A percentile compares a stretch with the other conserved stretches of the same genome.
phyloP scores from a whole-genome alignment of 2,888 invertebrate species.

The Drosophila planitibia region DNA sequence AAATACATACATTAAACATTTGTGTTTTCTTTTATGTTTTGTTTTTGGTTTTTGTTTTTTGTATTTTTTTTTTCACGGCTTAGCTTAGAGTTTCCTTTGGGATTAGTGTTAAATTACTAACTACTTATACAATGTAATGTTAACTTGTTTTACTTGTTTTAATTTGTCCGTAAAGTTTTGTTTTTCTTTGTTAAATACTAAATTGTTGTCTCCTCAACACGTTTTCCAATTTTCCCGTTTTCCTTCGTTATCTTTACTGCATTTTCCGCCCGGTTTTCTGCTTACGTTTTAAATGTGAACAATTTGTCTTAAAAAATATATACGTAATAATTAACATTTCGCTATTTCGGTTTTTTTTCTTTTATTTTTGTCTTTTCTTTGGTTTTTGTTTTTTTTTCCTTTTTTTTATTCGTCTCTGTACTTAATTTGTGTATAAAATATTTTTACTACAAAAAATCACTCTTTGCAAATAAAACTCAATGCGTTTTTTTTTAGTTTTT shows the following conservation, averaged over 20 bases:
- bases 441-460: conserved; percentile 81
- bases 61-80: conserved; percentile 32
- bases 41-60: conserved; percentile 9
- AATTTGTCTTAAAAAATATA: conserved; percentile 83
- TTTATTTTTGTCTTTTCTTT: conserved; percentile 35
- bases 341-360: conserved; percentile 48
- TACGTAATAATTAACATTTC: conserved; percentile 81
- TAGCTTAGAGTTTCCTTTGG: conserved; percentile 45
- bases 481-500: conserved; percentile 55
- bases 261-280: conserved; percentile 13
- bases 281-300: conserved; percentile 69
- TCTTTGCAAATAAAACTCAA: conserved; percentile 80
- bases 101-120: conserved; percentile 83
- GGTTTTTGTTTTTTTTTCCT: conserved; percentile 26
- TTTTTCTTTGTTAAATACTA: conserved; percentile 59
- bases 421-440: conserved; percentile 75
- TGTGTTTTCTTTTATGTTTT: conserved; percentile 18
- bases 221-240: conserved; percentile 11
- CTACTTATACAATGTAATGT: conserved; percentile 85
- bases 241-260: conserved; percentile 9
- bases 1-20: conserved; percentile 65
- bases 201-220: conserved; percentile 37
- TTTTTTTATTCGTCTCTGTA: conserved; percentile 25
- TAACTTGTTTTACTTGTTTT: conserved; percentile 85
- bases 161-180: conserved; percentile 82